Percentiles rank a stretch among this genome's conserved stretches.
Evolutionary conservation across 2,888 invertebrate genomes (phyloP).

Genomic region (Aspidapion aeneum): DNA sequence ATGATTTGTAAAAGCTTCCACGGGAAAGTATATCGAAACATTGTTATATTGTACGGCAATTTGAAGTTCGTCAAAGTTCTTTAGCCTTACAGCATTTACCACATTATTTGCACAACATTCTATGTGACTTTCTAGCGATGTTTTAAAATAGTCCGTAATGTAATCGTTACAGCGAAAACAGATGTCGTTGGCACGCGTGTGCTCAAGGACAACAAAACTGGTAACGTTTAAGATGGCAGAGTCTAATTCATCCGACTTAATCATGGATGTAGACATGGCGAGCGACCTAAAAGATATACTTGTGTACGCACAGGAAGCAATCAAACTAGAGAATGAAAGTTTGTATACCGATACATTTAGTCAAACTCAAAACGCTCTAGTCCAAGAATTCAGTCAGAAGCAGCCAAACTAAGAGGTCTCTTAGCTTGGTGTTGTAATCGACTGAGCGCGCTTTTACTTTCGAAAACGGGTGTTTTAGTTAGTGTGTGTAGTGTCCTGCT

Average conservation of each 20-base stretch:
- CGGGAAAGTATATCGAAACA: neutral
- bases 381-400: too few relatives aligned
- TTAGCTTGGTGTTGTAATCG: too few relatives aligned
- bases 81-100: neutral
- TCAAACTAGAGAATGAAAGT: neutral
- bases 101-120: neutral
- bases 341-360: neutral
- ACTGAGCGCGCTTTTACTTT: too few relatives aligned
- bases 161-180: neutral
- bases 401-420: too few relatives aligned
- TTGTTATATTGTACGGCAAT: neutral
- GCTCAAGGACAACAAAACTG: neutral
- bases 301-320: neutral
- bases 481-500: too few relatives aligned
- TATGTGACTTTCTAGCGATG: neutral
- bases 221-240: neutral
- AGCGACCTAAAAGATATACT: neutral
- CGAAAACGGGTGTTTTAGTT: too few relatives aligned
- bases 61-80: neutral
- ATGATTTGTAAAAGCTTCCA: neutral
- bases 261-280: neutral
- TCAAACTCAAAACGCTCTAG: too few relatives aligned
- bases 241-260: neutral
- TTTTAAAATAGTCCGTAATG: neutral
- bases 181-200: neutral